Conservation (phyloP, 2,797 vertebrate genomes). For the Serranus cabrilla region DNA sequence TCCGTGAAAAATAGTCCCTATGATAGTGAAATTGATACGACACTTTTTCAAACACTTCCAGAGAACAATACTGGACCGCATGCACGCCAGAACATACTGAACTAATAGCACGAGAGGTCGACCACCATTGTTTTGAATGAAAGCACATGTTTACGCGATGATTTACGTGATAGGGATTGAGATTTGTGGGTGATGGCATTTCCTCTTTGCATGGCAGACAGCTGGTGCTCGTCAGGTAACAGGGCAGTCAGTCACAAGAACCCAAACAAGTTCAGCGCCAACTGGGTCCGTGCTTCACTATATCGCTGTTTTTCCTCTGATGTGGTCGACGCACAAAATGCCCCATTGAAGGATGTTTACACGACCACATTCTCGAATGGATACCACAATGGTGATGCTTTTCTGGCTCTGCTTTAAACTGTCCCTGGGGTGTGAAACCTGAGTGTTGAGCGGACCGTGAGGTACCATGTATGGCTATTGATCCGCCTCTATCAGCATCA, state of each 20-base stretch:
- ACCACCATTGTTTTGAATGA: slow-evolving; percentile 42
- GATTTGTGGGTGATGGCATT: slow-evolving; percentile 32
- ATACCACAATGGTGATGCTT: slow-evolving; percentile 30
- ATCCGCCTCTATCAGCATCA: slow-evolving; percentile 59
- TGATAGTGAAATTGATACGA: slow-evolving; percentile 33
- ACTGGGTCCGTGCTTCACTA: slow-evolving; percentile 20
- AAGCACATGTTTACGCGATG: slow-evolving; percentile 41
- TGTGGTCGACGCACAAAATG: slow-evolving; percentile 50
- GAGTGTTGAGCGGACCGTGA: slow-evolving; percentile 54
- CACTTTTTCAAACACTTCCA: slow-evolving; percentile 19
- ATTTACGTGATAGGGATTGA: slow-evolving; percentile 37
- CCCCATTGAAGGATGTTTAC: slow-evolving; percentile 53
- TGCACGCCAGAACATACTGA: slow-evolving; percentile 28
- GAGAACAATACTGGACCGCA: slow-evolving; percentile 19
- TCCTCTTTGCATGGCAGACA: slow-evolving; percentile 45
- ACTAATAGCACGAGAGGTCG: slow-evolving; percentile 30
- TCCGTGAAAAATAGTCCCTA: not conserved
- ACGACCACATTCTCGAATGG: slow-evolving; percentile 26
- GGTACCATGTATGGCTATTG: slow-evolving; percentile 50
- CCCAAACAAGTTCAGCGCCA: slow-evolving; percentile 39
- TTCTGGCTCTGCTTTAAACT: slow-evolving; percentile 36
- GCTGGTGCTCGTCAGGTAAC: slow-evolving; percentile 60
- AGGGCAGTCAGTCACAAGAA: slow-evolving; percentile 19
- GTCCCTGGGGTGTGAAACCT: slow-evolving; percentile 43
- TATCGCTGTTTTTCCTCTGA: slow-evolving; percentile 33